Conservation (phyloP, 2,113 vertebrate genomes). For the Hypanus sabinus region DNA sequence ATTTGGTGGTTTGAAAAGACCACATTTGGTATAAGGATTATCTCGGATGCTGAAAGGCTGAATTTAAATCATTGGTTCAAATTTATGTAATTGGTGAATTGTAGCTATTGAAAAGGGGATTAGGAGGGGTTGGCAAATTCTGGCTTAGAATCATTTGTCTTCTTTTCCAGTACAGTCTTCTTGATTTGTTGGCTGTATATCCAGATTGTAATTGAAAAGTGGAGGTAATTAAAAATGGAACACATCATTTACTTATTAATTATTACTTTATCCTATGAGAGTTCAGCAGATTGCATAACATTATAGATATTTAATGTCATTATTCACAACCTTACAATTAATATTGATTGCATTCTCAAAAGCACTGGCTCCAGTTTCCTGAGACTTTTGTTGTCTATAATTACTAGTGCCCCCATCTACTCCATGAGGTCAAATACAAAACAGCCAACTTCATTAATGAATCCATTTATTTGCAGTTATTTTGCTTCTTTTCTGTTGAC, state of each 20-base stretch:
- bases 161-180: not conserved
- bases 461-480: constrained; percentile 11
- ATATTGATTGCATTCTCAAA: constrained; percentile 18
- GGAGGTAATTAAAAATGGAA: constrained; percentile 15
- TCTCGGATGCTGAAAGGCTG: not conserved
- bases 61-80: not conserved
- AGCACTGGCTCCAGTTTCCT: not conserved
- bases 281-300: not conserved
- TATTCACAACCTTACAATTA: not conserved
- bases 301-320: constrained; percentile 25
- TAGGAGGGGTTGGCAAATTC: not conserved
- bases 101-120: not conserved
- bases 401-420: not conserved
- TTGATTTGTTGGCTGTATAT: not conserved
- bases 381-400: constrained; percentile 25
- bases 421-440: constrained; percentile 5
- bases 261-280: constrained; percentile 1
- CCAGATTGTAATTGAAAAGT: constrained; percentile 27
- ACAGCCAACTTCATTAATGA: constrained; percentile 27
- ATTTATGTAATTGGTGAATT: not conserved
- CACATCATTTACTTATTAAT: constrained; percentile 34
- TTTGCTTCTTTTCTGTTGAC: not conserved
- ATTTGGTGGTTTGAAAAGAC: not conserved
- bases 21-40: not conserved
- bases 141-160: not conserved